These are phyloP conservation scores for Chlamydotis undulata DNA, from an alignment of 2,113 vertebrate genomes.

Conservation along the genomic window DNA sequence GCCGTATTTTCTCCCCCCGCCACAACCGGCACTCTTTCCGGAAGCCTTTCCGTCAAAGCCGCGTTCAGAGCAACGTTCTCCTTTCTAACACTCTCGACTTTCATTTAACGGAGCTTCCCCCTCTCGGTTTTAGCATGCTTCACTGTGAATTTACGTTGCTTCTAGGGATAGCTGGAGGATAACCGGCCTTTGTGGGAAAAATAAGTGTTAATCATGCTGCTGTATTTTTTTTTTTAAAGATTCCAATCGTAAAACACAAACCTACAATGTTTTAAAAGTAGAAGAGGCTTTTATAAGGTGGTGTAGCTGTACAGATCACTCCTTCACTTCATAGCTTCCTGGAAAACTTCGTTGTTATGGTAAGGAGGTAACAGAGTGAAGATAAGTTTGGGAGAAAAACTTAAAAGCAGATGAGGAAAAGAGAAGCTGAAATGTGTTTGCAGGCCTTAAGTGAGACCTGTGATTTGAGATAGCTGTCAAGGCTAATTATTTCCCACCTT, in stretches of 20 bases:
- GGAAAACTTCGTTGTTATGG: background rate
- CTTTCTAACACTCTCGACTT: background rate
- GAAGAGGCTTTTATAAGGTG: background rate
- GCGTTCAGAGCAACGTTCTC: background rate
- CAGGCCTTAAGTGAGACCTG: background rate
- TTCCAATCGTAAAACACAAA: background rate
- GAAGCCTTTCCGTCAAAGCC: background rate
- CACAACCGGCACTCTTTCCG: background rate
- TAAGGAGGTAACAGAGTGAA: background rate
- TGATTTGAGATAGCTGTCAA: background rate
- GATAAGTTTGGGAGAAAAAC: background rate
- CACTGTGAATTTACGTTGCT: background rate
- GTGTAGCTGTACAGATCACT: background rate
- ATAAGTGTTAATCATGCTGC: background rate
- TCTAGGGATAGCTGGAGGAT: background rate
- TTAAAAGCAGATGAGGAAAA: background rate
- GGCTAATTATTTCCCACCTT: background rate
- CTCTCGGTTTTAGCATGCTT: background rate
- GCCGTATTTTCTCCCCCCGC: rapidly evolving
- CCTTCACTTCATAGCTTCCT: background rate
- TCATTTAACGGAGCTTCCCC: background rate
- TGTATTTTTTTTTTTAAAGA: background rate
- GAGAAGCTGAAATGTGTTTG: background rate
- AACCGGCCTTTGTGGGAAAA: background rate
- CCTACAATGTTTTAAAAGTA: background rate